Evolutionary conservation across 1,140 invertebrate species (phyloP), one percentile per base, ranked within the genome.

Genomic region (Drosophila sp.): DNA sequence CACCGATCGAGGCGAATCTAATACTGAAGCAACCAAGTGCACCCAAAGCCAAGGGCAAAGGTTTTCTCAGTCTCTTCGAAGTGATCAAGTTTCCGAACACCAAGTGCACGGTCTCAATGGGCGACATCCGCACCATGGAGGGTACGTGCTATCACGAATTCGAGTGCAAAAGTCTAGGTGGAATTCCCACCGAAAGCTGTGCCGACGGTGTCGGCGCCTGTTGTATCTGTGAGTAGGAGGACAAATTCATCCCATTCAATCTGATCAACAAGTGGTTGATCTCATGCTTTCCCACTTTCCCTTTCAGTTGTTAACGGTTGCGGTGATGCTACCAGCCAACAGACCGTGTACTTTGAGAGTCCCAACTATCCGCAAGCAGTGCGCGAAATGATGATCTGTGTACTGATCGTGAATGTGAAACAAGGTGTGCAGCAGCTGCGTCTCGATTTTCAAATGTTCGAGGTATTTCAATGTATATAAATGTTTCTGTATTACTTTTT

Each of bases 191-290:
- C 76, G 95, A 95, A n/a, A 87, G 92, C 5, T 97, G 96, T 92
- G 96, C 95, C 18, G 94, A 94, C 80, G 95, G 95, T 14, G 95
- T 94, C 82, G 96, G 95, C 4, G 94, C 94, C n/a, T 96, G 96
- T 76, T 96, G 96, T 81, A 92, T 95, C 53, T 94, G 95, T 96
- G 93, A 94, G 90, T 91, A 21, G 56, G 7, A 4, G 27, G 34
- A 34, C 13, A 29, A 8, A 7, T 46, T 43, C 14, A 40, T 41
- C 46, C 25, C 41, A 36, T 29, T 8, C 21, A 32, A 34, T 38
- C 14, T 14, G n/a, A 51, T 45, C 48, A 46, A 11, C 65, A 21
- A 27, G 38, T n/a, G 53, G 9, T 14, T 14, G 16, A 16, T 32
- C 27, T 7, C 29, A 4, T 11, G 3, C 32, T 56, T 32, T 27